Conservation (phyloP, 2,113 vertebrate genomes). For the Microtus ochrogaster region DNA sequence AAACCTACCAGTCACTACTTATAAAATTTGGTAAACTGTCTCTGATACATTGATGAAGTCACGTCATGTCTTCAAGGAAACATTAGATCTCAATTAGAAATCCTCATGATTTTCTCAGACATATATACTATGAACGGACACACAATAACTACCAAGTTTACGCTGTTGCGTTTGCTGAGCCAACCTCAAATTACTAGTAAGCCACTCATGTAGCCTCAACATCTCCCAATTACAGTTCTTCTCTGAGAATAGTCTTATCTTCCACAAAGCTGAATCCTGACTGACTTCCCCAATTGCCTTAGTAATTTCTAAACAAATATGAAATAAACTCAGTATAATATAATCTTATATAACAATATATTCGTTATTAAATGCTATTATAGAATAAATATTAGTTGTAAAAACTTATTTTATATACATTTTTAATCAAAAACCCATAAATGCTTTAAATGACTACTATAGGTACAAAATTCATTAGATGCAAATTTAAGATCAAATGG, state of each 20-base stretch:
- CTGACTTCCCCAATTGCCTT: neutral
- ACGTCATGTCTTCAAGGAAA: neutral
- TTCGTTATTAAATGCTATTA: too few species aligned
- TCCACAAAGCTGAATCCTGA: neutral
- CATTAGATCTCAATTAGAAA: neutral
- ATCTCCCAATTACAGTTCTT: neutral
- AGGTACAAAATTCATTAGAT: neutral
- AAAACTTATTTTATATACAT: neutral
- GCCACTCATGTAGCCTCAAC: neutral
- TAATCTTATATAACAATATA: too few species aligned
- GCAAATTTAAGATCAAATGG: neutral
- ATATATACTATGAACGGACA: neutral
- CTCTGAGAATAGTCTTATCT: neutral
- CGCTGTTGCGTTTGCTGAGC: accelerated
- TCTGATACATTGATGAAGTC: neutral
- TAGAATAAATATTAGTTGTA: too few species aligned
- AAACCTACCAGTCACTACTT: neutral
- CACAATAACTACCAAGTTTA: accelerated
- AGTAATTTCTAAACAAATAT: neutral
- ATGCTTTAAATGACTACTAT: neutral
- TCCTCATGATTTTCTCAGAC: neutral
- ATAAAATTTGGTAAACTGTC: neutral
- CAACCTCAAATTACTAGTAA: neutral
- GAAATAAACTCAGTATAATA: neutral
- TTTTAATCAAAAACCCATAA: neutral